Conservation (phyloP, 2,113 vertebrate genomes). For the Platycercus adscitus region DNA sequence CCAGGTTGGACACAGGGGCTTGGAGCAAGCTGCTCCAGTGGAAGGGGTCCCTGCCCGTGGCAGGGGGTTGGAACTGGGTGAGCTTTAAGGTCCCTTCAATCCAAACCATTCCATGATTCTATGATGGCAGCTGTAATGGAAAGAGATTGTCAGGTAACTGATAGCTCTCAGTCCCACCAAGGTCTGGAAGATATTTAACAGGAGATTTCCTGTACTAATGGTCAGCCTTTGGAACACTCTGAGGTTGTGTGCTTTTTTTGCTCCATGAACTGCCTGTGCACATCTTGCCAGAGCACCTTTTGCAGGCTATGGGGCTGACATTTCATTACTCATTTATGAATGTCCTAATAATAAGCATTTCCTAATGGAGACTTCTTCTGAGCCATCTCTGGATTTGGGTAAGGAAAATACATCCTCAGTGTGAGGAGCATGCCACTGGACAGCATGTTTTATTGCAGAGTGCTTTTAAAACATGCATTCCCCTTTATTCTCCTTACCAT, state of each 20-base stretch:
- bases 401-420: neutral
- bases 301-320: neutral
- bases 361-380: neutral
- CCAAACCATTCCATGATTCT: neutral
- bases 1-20: too few species aligned
- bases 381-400: neutral
- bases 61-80: neutral
- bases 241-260: neutral
- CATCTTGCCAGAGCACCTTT: fast-evolving
- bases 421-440: fast-evolving
- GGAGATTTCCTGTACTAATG: neutral
- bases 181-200: neutral
- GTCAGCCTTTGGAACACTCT: neutral
- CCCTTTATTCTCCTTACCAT: neutral
- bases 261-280: neutral
- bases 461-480: neutral
- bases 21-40: too few species aligned
- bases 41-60: neutral
- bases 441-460: neutral
- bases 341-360: neutral
- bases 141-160: neutral
- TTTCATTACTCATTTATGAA: neutral
- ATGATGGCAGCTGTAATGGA: too few species aligned
- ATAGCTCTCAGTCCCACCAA: neutral
- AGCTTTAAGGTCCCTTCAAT: neutral